A percentile compares a stretch with the other conserved stretches of the same genome.
phyloP scores from a whole-genome alignment of 2,113 vertebrate genomes.

The Myiopsitta monachus region DNA sequence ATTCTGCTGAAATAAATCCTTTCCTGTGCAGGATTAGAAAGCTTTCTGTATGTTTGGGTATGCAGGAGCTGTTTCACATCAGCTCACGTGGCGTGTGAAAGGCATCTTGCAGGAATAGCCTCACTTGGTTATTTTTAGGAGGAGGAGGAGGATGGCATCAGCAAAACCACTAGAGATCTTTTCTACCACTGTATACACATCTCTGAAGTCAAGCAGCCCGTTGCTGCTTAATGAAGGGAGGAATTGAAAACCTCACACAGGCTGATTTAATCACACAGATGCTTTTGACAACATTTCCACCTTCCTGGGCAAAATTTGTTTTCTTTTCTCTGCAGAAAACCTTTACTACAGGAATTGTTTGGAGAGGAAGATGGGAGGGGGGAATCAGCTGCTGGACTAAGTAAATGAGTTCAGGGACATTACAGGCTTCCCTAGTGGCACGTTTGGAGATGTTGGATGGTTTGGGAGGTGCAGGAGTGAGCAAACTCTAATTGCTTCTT shows the following conservation, averaged over 20 bases:
- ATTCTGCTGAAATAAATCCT: slow-evolving; percentile 9
- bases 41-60: background rate
- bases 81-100: background rate
- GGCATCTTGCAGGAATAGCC: background rate
- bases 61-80: background rate
- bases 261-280: background rate
- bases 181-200: background rate
- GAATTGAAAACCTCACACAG: background rate
- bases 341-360: background rate
- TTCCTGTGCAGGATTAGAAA: background rate
- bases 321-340: background rate
- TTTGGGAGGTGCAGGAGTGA: background rate
- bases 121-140: slow-evolving; percentile 10
- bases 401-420: background rate
- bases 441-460: background rate
- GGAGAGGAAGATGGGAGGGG: background rate
- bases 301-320: background rate
- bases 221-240: slow-evolving; percentile 9
- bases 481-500: background rate
- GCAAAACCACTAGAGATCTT: background rate
- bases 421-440: background rate
- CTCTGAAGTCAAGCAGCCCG: background rate
- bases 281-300: background rate
- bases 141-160: background rate
- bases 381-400: background rate